A percentile compares a stretch with the other conserved stretches of the same genome.
These are phyloP conservation scores for Diorhabda elongata DNA, from an alignment of 1,140 invertebrate genomes.

Conservation along the genomic window DNA sequence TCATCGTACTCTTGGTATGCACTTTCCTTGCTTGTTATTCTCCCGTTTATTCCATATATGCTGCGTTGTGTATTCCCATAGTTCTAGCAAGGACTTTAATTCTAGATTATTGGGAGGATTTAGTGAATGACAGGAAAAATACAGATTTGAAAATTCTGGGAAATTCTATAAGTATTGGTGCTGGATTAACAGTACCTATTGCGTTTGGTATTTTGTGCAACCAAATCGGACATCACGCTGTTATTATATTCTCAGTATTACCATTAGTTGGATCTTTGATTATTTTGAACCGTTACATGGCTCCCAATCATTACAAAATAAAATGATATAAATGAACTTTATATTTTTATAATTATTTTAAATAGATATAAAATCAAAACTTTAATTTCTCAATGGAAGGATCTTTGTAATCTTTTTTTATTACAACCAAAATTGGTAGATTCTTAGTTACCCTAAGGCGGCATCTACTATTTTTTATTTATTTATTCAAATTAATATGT, in stretches of 20 bases:
- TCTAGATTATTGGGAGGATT: conserved; percentile 18
- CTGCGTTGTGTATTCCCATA: conserved; percentile 18
- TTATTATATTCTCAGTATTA: conserved; percentile 26
- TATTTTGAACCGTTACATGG: conserved; percentile 11
- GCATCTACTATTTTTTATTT: no score
- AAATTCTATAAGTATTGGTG: conserved; percentile 13
- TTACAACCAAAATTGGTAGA: no score
- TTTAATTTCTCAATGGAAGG: no score
- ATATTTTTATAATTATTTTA: no score
- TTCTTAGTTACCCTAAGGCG: no score
- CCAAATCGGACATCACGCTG: conserved; percentile 21
- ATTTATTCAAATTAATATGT: no score
- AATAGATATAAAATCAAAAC: no score
- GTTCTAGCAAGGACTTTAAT: conserved; percentile 19
- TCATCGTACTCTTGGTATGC: conserved; percentile 9
- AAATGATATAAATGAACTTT: neutral
- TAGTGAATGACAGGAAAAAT: conserved; percentile 21
- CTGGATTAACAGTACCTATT: conserved; percentile 21
- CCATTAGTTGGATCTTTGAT: conserved; percentile 21
- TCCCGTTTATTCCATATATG: conserved; percentile 20
- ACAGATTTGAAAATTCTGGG: conserved; percentile 14
- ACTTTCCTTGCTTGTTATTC: conserved; percentile 22
- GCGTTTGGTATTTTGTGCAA: conserved; percentile 24
- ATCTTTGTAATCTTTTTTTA: no score
- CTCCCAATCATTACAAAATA: neutral